phyloP scores from a whole-genome alignment of 1,140 invertebrate species.

The Pseudomyrmex gracilis region DNA sequence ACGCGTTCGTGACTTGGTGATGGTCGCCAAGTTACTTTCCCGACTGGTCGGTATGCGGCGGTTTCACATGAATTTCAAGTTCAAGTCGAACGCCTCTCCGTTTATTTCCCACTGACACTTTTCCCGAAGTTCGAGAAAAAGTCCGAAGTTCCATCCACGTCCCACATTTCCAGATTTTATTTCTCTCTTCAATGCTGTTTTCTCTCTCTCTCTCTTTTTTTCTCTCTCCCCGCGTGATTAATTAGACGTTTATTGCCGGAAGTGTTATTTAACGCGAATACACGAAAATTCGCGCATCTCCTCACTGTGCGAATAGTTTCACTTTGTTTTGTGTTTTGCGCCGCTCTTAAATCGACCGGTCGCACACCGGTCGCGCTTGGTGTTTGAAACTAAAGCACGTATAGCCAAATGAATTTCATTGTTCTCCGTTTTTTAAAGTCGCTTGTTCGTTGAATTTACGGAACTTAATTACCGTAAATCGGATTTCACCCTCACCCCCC shows the following conservation, averaged over 20 bases:
- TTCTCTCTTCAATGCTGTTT: too few species aligned
- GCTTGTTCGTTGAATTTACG: neutral
- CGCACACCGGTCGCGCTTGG: neutral
- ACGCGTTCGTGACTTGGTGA: neutral
- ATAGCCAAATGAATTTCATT: constrained; percentile 10
- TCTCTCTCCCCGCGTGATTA: neutral
- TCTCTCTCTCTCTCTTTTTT: neutral
- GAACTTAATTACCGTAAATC: constrained; percentile 47
- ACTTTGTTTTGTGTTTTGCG: neutral
- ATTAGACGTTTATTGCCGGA: neutral
- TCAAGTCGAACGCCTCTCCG: neutral
- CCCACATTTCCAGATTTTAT: neutral
- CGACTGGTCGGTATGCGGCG: neutral
- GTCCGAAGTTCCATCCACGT: neutral
- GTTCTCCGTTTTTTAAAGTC: constrained; percentile 5
- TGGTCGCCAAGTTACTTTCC: constrained; percentile 12
- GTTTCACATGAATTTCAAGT: constrained; percentile 35
- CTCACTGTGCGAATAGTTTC: neutral
- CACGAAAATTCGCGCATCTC: too few species aligned
- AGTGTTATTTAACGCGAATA: neutral
- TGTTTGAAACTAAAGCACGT: neutral
- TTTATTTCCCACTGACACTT: constrained; percentile 4
- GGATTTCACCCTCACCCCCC: too few species aligned
- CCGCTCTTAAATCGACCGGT: neutral
- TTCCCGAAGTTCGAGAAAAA: neutral